Base-by-base conservation (phyloP, 2,888 invertebrate genomes). In the Lobophora halterata region DNA sequence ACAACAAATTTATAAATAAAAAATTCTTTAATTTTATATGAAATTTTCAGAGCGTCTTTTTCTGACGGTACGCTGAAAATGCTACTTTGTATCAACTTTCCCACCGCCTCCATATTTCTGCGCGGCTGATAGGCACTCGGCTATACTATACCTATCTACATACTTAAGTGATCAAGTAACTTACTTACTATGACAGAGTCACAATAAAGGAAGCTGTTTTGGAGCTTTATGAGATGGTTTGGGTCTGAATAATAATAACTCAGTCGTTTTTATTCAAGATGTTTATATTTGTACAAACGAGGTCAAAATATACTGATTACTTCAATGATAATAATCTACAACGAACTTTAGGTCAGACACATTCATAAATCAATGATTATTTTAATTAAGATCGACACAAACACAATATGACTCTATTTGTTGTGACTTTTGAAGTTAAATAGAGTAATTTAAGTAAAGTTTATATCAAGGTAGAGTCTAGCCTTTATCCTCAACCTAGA, bases 31-130 rank as follows among this genome's bases (percentile, higher is more conserved):
- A 33, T 3, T 18, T 25, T 9, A 8, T n/a, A 5, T 1, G 10
- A 26, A 1, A 34, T 16, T 37, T 45, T 50, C 46, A 55, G 51
- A 31, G 38, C 10, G 60, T 58, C 58, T 54, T 61, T 28, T 56
- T 55, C 73, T 29, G 59, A 71, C 80, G 57, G 65, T 86, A 80
- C 80, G n/a, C 71, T 77, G 80, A 75, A 81, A 79, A 79, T 76
- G 72, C 70, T 75, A 79, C 80, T 80, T 79, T 72, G 79, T 78
- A 80, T 81, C 79, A 80, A 80, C 77, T 82, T 79, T 79, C 78
- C 69, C 64, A 65, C 59, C 65, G 77, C 77, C 75, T 78, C 81
- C 82, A 81, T 79, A 79, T 78, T 81, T 79, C 81, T 75, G 68
- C 69, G 52, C 51, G 63, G 52, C 66, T 66, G 76, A 71, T 76